These are phyloP conservation scores for Eupristina koningsbergeri DNA, from an alignment of 1,140 invertebrate species.

Conservation along the genomic window DNA sequence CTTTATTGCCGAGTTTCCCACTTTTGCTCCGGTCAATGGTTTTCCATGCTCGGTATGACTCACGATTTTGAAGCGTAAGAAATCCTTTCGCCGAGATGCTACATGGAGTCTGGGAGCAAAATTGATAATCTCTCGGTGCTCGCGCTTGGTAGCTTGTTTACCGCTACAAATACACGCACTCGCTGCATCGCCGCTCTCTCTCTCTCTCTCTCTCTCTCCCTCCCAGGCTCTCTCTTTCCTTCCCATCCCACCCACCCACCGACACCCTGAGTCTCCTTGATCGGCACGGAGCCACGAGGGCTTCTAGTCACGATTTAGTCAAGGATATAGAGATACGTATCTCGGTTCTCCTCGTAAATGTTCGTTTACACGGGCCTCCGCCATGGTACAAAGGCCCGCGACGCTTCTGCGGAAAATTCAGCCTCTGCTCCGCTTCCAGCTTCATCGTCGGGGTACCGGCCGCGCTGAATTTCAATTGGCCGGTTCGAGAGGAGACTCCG, in stretches of 20 bases:
- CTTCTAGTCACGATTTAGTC: conserved; percentile 73
- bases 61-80: not conserved
- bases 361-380: conserved; percentile 65
- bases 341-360: conserved; percentile 69
- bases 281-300: conserved; percentile 56
- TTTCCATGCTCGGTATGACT: not conserved
- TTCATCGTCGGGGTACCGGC: not conserved
- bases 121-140: not conserved
- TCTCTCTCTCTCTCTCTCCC: not conserved
- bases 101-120: not conserved
- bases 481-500: not conserved
- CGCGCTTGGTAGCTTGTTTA: not conserved
- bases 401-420: conserved; percentile 57
- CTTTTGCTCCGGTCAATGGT: not conserved
- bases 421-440: conserved; percentile 40
- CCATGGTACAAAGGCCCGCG: conserved; percentile 4
- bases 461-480: conserved; percentile 29
- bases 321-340: conserved; percentile 72
- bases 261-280: conserved; percentile 54
- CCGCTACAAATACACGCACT: not conserved
- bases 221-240: not conserved
- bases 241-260: not conserved
- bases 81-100: not conserved
- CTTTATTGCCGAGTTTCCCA: not conserved
- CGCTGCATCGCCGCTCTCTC: not conserved